Percentiles rank a stretch among this genome's conserved stretches.
phyloP scores from a whole-genome alignment of 2,113 vertebrate species.

The Centropristis striata region DNA sequence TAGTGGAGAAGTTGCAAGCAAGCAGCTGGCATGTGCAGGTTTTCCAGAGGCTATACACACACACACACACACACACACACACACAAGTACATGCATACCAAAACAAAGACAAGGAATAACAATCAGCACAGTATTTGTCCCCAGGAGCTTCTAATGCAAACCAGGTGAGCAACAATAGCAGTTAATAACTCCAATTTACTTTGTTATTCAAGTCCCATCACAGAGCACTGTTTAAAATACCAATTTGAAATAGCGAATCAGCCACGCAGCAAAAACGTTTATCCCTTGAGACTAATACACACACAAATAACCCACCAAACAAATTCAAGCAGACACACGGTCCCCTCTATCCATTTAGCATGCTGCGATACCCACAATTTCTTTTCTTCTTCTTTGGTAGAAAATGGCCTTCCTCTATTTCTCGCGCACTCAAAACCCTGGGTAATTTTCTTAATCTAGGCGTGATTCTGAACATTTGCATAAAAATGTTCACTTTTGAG shows the following conservation, averaged over 20 bases:
- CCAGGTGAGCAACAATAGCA: constrained; percentile 79
- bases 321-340: constrained; percentile 57
- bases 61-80: constrained; percentile 30
- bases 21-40: constrained; percentile 34
- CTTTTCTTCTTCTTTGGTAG: constrained; percentile 61
- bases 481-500: constrained; percentile 79
- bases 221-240: constrained; percentile 74
- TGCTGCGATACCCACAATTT: constrained; percentile 46
- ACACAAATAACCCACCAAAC: constrained; percentile 63
- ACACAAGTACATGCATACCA: constrained; percentile 36
- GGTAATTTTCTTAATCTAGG: constrained; percentile 72
- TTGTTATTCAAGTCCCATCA: constrained; percentile 73
- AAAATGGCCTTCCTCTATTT: constrained; percentile 67
- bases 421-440: constrained; percentile 57
- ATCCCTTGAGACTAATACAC: constrained; percentile 70
- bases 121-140: constrained; percentile 74
- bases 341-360: constrained; percentile 61
- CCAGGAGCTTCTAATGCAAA: constrained; percentile 73
- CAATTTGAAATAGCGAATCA: constrained; percentile 79
- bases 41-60: constrained; percentile 41
- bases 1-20: constrained; percentile 22
- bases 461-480: constrained; percentile 71
- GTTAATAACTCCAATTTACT: constrained; percentile 81
- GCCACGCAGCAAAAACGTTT: constrained; percentile 64
- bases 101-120: constrained; percentile 64